Conservation (phyloP, 1,140 invertebrate species). For the Zaprionus kolodkinae region DNA sequence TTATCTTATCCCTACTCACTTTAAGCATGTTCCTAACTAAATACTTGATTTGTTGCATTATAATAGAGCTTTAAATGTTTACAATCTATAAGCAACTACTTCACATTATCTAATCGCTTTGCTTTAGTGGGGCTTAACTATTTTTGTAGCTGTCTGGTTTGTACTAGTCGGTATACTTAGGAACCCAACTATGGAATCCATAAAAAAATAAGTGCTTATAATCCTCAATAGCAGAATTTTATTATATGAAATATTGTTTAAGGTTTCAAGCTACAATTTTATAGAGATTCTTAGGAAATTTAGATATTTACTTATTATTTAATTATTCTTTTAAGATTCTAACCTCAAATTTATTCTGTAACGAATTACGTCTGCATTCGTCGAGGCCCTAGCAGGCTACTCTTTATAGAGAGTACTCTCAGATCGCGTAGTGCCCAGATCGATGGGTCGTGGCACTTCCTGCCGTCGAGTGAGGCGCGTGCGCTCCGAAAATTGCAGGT, state of each 20-base stretch:
- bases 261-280: no score
- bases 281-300: no score
- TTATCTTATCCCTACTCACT: neutral
- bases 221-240: no score
- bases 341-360: neutral
- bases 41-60: neutral
- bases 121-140: neutral
- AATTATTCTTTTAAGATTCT: neutral
- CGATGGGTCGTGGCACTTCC: slow-evolving; percentile 58
- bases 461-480: slow-evolving; percentile 58
- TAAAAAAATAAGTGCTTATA: no score
- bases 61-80: neutral
- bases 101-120: neutral
- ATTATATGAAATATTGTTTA: no score
- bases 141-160: neutral
- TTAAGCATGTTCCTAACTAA: neutral
- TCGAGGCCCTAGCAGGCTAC: neutral
- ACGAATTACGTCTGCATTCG: neutral
- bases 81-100: neutral
- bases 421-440: slow-evolving; percentile 43
- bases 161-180: neutral
- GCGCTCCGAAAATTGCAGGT: slow-evolving; percentile 64
- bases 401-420: neutral
- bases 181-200: neutral
- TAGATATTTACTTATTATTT: no score